Percentiles rank a stretch among this genome's conserved stretches.
Conservation (phyloP, 2,113 vertebrate genomes). For the Dinomys branickii region DNA sequence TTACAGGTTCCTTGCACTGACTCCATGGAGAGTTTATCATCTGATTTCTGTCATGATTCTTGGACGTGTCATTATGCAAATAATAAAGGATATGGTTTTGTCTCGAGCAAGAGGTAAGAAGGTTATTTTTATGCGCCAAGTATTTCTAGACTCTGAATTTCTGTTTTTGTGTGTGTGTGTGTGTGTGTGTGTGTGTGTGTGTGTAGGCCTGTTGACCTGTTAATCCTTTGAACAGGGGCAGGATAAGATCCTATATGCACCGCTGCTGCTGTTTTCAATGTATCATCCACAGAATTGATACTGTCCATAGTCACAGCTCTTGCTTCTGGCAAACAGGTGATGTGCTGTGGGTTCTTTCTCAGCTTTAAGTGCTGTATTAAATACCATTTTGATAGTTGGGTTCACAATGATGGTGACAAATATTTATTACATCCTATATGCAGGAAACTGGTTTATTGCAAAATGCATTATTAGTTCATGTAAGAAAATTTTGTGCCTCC, state of each 20-base stretch:
- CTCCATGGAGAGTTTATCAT: conserved; percentile 90
- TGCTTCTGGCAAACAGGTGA: background rate
- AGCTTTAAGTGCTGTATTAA: background rate
- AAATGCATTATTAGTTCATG: background rate
- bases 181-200: background rate
- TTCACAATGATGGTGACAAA: background rate
- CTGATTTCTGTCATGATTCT: conserved; percentile 88
- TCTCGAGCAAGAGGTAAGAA: conserved; percentile 90
- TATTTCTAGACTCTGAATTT: background rate
- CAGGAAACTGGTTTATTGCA: background rate
- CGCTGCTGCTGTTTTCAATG: background rate
- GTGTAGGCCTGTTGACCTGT: background rate
- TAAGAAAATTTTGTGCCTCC: background rate
- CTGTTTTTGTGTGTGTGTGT: background rate
- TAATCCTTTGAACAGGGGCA: background rate
- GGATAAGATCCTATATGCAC: background rate
- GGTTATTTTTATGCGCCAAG: background rate
- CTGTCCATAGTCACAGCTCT: background rate
- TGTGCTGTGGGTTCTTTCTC: background rate
- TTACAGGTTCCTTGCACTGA: conserved; percentile 92
- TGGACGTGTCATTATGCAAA: conserved; percentile 87
- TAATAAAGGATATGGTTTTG: conserved; percentile 87
- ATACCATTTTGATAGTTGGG: background rate
- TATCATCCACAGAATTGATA: background rate
- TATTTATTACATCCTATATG: conserved; percentile 16